phyloP scores from a whole-genome alignment of 2,113 vertebrate species.

The Desmodus rotundus region DNA sequence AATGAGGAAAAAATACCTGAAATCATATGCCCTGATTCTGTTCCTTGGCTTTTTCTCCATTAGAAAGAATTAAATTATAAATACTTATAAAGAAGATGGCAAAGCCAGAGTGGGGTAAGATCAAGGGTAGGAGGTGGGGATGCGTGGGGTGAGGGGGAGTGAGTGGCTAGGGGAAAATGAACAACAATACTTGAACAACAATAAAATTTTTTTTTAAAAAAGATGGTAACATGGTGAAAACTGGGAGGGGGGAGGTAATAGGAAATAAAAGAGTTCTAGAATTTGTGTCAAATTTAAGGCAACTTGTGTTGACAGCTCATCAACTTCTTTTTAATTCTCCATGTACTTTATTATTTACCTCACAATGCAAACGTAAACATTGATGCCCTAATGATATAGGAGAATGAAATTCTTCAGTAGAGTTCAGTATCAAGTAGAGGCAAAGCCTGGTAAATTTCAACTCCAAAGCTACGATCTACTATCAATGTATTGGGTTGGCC shows the following conservation, averaged over 20 bases:
- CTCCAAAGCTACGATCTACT: neutral
- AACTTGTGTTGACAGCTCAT: neutral
- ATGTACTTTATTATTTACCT: neutral
- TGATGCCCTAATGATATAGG: neutral
- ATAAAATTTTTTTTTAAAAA: neutral
- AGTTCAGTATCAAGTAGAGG: neutral
- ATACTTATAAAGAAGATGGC: neutral
- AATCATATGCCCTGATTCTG: neutral
- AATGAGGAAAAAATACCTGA: neutral
- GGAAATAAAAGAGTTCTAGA: neutral
- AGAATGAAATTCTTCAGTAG: neutral
- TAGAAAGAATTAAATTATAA: constrained; percentile 5
- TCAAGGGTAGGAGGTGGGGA: no score
- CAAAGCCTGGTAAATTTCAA: neutral
- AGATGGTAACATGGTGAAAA: neutral
- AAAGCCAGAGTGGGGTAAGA: neutral
- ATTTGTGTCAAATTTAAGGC: neutral
- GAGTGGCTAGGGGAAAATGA: no score
- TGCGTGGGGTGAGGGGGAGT: no score
- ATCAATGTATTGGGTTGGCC: neutral
- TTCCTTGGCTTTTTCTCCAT: neutral
- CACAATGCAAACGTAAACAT: neutral
- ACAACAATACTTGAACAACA: no score
- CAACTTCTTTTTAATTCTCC: neutral
- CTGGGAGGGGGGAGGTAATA: neutral